These are phyloP conservation scores for Acleris emargana DNA, from an alignment of 2,888 invertebrate species.

Conservation along the genomic window DNA sequence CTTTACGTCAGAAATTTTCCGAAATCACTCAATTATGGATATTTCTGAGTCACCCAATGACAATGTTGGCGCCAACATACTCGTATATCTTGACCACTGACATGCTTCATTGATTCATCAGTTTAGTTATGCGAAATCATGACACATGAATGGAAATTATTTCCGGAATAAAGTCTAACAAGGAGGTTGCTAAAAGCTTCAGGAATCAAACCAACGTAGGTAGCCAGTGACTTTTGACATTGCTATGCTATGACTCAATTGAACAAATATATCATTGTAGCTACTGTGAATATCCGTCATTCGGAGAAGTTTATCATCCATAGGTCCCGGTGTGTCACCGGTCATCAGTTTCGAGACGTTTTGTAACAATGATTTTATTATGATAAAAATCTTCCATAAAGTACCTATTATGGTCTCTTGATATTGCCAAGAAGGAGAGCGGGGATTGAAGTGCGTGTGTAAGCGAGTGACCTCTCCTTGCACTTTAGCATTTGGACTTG, in stretches of 20 bases:
- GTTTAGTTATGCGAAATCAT: slow-evolving; percentile 58
- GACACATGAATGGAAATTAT: slow-evolving; percentile 64
- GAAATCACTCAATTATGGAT: slow-evolving; percentile 4
- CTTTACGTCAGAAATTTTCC: slow-evolving; percentile 10
- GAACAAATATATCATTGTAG: slow-evolving; percentile 53
- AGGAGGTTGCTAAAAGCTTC: slow-evolving; percentile 43
- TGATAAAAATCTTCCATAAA: slow-evolving; percentile 40
- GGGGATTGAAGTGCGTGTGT: no score
- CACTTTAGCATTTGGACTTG: slow-evolving; percentile 28
- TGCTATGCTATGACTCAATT: slow-evolving; percentile 50
- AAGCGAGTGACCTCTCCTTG: slow-evolving; percentile 26
- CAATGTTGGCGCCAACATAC: slow-evolving; percentile 32
- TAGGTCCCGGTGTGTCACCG: slow-evolving; percentile 41
- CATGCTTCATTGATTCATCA: slow-evolving; percentile 59
- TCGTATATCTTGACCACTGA: slow-evolving; percentile 38
- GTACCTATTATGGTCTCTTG: no score
- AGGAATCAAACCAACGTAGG: slow-evolving; percentile 50
- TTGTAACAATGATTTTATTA: slow-evolving; percentile 52
- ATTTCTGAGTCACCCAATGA: slow-evolving; percentile 25
- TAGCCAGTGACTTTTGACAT: slow-evolving; percentile 58
- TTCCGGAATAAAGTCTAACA: slow-evolving; percentile 53
- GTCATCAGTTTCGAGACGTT: slow-evolving; percentile 39
- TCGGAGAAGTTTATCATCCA: slow-evolving; percentile 53
- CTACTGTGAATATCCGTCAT: slow-evolving; percentile 51
- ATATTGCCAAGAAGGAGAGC: no score